A percentile compares a stretch with the other conserved stretches of the same genome.
Evolutionary conservation across 2,888 invertebrate genomes (phyloP).

Genomic region (Coremacera marginata): DNA sequence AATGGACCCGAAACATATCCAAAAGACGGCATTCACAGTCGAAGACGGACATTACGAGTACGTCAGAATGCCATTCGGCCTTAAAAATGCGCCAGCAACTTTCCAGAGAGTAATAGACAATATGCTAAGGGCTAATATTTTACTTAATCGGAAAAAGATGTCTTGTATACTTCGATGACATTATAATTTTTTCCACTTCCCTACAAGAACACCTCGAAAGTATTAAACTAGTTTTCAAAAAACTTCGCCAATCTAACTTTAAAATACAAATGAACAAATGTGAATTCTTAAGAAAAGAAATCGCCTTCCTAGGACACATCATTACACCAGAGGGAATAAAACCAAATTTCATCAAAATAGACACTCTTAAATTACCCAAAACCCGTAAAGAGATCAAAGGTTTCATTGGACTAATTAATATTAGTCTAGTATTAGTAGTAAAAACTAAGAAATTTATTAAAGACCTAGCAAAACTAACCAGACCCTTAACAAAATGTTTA

Average conservation of each 20-base stretch:
- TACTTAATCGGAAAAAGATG: neutral
- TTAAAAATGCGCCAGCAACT: too few relatives aligned
- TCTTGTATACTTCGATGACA: neutral
- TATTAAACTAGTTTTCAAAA: neutral
- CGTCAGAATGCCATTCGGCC: too few relatives aligned
- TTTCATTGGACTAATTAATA: neutral
- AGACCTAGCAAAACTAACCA: neutral
- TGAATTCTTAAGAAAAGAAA: neutral
- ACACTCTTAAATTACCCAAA: neutral
- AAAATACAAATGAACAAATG: neutral
- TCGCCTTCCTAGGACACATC: neutral
- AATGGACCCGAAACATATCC: neutral
- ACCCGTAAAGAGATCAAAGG: neutral
- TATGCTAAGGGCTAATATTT: slow-evolving; percentile 16
- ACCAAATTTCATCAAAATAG: too few relatives aligned
- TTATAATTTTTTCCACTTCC: neutral
- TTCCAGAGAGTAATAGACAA: too few relatives aligned
- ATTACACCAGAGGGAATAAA: neutral
- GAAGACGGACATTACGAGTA: slow-evolving; percentile 20
- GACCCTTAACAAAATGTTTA: neutral
- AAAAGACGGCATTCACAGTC: neutral
- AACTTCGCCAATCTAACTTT: neutral
- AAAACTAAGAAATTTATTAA: neutral
- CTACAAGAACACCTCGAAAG: neutral
- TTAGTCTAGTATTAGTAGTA: slow-evolving; percentile 2